Conservation (phyloP, 2,113 vertebrate species). For the Acanthochromis polyacanthus region DNA sequence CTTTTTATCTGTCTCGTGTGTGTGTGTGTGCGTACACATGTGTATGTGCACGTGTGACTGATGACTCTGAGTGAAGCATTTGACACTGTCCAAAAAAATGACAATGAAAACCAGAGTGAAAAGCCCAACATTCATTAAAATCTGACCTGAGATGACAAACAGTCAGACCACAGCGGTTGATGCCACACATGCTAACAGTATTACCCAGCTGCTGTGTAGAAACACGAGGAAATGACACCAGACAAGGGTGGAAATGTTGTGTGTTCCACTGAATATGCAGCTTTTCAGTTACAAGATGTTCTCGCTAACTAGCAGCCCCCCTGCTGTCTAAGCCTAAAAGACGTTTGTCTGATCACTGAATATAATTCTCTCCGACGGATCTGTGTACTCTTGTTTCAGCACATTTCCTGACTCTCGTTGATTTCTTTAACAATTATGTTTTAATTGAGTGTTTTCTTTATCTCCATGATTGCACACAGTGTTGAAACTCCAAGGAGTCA, state of each 20-base stretch:
- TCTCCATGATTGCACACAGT: constrained; percentile 12
- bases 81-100: constrained; percentile 67
- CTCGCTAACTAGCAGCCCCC: constrained; percentile 41
- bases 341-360: constrained; percentile 43
- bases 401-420: constrained; percentile 23
- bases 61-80: constrained; percentile 50
- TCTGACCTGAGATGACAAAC: constrained; percentile 64
- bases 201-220: constrained; percentile 27
- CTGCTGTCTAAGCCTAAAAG: constrained; percentile 47
- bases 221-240: constrained; percentile 33
- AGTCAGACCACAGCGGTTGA: constrained; percentile 43
- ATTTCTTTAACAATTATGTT: constrained; percentile 20
- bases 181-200: constrained; percentile 57
- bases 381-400: constrained; percentile 12
- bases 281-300: constrained; percentile 53
- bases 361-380: constrained; percentile 22
- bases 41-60: constrained; percentile 6
- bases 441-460: constrained; percentile 26
- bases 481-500: background rate
- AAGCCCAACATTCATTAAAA: constrained; percentile 69
- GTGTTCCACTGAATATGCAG: constrained; percentile 57
- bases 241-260: constrained; percentile 44
- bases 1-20: constrained; percentile 30
- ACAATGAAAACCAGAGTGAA: constrained; percentile 69
- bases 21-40: background rate